These are phyloP conservation scores for Macheiramphus alcinus DNA, from an alignment of 2,113 vertebrate species.

Conservation along the genomic window DNA sequence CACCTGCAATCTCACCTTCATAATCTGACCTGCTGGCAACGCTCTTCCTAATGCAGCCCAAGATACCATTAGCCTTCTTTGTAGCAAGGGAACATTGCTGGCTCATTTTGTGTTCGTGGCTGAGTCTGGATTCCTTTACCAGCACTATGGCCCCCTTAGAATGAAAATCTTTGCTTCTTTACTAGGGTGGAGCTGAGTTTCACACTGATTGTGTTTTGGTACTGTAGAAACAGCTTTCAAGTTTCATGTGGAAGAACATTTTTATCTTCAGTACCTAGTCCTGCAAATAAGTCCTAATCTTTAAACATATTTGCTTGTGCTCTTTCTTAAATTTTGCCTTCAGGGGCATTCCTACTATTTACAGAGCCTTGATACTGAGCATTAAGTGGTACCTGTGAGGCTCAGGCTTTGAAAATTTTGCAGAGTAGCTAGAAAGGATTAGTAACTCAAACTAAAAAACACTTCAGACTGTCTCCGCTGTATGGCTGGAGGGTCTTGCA, in stretches of 20 bases:
- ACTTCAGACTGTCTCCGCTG: background rate
- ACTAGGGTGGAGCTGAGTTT: background rate
- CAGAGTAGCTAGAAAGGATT: background rate
- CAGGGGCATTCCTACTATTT: background rate
- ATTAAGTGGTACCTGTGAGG: background rate
- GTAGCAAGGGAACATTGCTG: background rate
- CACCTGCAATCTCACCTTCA: background rate
- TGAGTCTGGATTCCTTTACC: background rate
- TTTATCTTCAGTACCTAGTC: background rate
- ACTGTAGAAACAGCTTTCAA: background rate
- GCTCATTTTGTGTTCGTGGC: background rate
- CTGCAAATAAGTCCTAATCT: background rate
- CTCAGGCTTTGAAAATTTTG: background rate
- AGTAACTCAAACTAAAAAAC: background rate
- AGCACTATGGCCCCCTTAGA: background rate
- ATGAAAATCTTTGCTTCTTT: background rate
- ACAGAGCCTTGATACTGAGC: background rate
- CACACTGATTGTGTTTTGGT: background rate
- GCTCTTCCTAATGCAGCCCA: background rate
- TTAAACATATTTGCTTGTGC: background rate
- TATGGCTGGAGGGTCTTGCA: background rate
- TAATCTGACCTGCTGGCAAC: background rate
- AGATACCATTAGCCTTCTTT: background rate
- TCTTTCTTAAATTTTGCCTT: background rate
- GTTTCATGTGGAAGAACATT: background rate